Evolutionary conservation across 1,140 invertebrate species (phyloP), one percentile per base, ranked within the genome.

Genomic region (Phymastichus coffea): DNA sequence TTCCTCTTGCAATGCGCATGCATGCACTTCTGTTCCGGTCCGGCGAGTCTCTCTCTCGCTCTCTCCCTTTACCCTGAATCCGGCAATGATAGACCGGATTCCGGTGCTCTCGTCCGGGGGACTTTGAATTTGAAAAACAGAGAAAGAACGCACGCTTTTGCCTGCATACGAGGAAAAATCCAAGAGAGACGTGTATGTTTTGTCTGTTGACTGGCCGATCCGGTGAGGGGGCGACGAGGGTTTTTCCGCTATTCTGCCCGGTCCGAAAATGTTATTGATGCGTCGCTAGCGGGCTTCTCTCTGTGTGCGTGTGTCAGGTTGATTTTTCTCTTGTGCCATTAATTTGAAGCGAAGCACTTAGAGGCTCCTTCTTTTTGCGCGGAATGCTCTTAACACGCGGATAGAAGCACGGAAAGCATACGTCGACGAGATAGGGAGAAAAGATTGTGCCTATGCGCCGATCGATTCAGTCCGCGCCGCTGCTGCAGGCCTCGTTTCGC

Each of bases 381-480:
- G 22, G 4, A 4, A 26, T 4, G n/a, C n/a, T n/a, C n/a, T n/a
- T n/a, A n/a, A n/a, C n/a, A n/a, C n/a, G n/a, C n/a, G n/a, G n/a
- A n/a, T n/a, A n/a, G n/a, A n/a, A n/a, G n/a, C n/a, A n/a, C n/a
- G n/a, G n/a, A n/a, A n/a, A n/a, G n/a, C n/a, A n/a, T n/a, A n/a
- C n/a, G n/a, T n/a, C n/a, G n/a, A n/a, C n/a, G n/a, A n/a, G n/a
- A n/a, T n/a, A n/a, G n/a, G n/a, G n/a, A n/a, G n/a, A n/a, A n/a
- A n/a, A 52, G 52, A 59, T 46, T 56, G 56, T 51, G 63, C 69
- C 70, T 72, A 72, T 70, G 73, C 72, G 74, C 70, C 71, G 76
- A 78, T 78, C 75, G 76, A 78, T 78, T 77, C 68, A 70, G 67
- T 76, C 77, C 76, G 76, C 77, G 69, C 30, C 20, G n/a, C 38